Conservation (phyloP, 2,888 invertebrate genomes). For the Arctia plantaginis region DNA sequence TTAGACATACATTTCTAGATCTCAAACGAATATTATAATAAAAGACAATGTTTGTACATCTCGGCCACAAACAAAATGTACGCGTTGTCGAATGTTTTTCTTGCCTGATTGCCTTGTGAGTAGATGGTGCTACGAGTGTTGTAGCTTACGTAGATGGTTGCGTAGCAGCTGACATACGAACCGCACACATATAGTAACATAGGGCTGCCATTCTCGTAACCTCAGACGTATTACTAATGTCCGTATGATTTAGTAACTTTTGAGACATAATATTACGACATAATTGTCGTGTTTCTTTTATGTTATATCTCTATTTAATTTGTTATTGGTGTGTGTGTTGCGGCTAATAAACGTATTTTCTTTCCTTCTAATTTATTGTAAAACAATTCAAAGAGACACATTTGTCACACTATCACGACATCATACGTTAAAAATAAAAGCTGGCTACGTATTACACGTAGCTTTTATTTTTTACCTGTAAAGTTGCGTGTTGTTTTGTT, state of each 20-base stretch:
- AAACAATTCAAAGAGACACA: background rate
- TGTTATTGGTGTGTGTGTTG: no score
- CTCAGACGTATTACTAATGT: slow-evolving; percentile 4
- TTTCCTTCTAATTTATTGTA: background rate
- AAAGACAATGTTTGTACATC: slow-evolving; percentile 3
- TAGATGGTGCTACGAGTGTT: slow-evolving; percentile 2
- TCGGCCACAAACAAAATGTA: background rate
- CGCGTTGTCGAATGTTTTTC: background rate
- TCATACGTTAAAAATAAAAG: no score
- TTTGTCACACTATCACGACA: no score
- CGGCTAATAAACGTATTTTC: no score
- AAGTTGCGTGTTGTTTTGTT: no score
- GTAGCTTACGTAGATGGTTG: slow-evolving; percentile 7
- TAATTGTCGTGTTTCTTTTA: no score
- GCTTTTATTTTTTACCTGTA: no score
- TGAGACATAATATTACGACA: background rate
- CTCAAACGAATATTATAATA: background rate
- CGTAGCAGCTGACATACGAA: slow-evolving; percentile 16
- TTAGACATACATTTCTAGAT: background rate
- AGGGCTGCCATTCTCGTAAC: background rate
- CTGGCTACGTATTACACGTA: no score
- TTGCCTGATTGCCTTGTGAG: background rate
- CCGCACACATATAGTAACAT: background rate
- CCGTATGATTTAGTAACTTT: background rate
- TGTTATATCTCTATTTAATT: no score